Evolutionary conservation across 1,140 invertebrate species (phyloP), one percentile per base, ranked within the genome.

Genomic region (Lepidurus packardi): DNA sequence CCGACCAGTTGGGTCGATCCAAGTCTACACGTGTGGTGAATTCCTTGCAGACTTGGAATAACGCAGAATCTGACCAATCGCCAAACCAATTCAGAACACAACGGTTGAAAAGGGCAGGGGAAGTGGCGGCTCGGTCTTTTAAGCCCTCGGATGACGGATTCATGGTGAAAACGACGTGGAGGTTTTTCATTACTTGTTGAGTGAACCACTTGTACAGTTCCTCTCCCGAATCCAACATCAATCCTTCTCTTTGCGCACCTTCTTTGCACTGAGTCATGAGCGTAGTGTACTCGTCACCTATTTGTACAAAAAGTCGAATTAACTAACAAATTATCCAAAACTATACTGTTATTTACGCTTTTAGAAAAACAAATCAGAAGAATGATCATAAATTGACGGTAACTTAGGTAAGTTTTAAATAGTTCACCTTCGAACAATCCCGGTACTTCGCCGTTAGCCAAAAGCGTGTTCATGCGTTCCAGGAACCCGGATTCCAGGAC

Each of bases 1-100:
- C 87, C 76, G 89, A 89, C 91, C 97, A 99, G 78, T 90, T 88
- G 9, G 91, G 89, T 79, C 89, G 90, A 82, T 96, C 94, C 75
- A 96, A 85, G 86, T 96, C 94, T 80, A 95, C 90, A 77, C 91
- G 90, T 73, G 89, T 90, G 3, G 93, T 96, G 82, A 96, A 95
- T 85, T 95, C 93, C 84, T 92, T 92, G 74, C 93, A 93, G 76
- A 95, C 93, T 88, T 98, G 96, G 89, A 95, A 99, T 8, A 99
- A 87, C 1, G 98, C 96, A 13, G 94, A 94, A 84, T 98, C 95
- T 11, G 96, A 97, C 98, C 98, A 99, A 87, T 99, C 98, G 1
- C 98, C 98, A 85, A 99, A 99, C 98, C 98, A 99, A 86, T 99
- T 99, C 53, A 99, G 89, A 1, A 99, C 98, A 87, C 98, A 99